Conservation (phyloP, 1,140 invertebrate genomes). For the Vollenhovia emeryi region DNA sequence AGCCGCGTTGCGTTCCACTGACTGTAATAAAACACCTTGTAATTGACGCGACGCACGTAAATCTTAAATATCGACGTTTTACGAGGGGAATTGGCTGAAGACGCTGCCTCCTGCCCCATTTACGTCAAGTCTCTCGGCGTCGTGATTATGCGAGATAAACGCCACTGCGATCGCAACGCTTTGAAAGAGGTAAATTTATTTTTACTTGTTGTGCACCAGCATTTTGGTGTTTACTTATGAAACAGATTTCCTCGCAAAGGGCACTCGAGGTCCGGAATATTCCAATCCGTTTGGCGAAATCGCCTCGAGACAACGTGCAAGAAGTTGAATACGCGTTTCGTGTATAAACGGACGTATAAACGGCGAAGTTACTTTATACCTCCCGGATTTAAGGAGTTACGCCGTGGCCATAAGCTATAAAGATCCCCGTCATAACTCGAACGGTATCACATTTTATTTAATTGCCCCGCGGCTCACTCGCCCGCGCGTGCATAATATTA, state of each 20-base stretch:
- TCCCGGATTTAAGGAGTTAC: slow-evolving; percentile 83
- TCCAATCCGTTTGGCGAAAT: neutral
- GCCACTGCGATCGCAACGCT: neutral
- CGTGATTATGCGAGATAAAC: neutral
- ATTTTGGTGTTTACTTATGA: neutral
- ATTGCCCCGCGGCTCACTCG: slow-evolving; percentile 80
- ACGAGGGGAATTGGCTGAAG: slow-evolving; percentile 84
- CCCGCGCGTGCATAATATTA: slow-evolving; percentile 83
- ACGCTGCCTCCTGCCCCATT: slow-evolving; percentile 67
- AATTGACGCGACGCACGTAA: slow-evolving; percentile 84
- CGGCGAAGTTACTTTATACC: slow-evolving; percentile 75
- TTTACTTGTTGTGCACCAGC: neutral
- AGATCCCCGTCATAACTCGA: slow-evolving; percentile 85
- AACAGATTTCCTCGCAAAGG: neutral
- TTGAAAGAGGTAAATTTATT: neutral
- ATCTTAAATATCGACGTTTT: slow-evolving; percentile 84
- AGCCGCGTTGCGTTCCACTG: slow-evolving; percentile 61
- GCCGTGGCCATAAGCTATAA: slow-evolving; percentile 83
- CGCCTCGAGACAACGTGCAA: slow-evolving; percentile 23
- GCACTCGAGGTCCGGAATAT: neutral
- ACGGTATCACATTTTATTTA: slow-evolving; percentile 86
- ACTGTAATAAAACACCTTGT: slow-evolving; percentile 84
- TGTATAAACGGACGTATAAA: slow-evolving; percentile 35
- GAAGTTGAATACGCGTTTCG: slow-evolving; percentile 18
- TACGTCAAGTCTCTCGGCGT: slow-evolving; percentile 34